Base-by-base conservation (phyloP, 2,797 vertebrate genomes). In the Pitangus sulphuratus region DNA sequence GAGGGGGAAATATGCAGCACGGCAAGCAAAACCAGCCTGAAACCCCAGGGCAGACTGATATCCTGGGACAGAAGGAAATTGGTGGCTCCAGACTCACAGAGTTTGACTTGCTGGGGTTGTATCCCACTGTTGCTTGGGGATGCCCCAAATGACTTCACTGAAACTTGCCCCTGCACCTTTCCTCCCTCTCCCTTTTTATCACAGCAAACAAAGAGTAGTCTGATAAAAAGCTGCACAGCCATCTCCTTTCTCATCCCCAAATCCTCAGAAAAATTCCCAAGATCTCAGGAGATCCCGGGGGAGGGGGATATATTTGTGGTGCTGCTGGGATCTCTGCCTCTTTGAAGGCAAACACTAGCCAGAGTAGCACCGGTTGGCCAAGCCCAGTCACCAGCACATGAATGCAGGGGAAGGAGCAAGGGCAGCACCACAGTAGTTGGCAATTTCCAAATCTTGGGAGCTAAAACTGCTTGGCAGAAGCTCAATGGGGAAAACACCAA, bases 321-420 rank as follows among this genome's bases (percentile, higher is more conserved):
- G 35, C 35, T 45, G 35, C 17, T 22, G 5, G n/a, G 7, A 37
- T 28, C 1, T 2, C 54, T 87, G 40, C 40, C 44, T 31, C 58
- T 40, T 28, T 50, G 82, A 80, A 80, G 68, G 64, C 42, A 62
- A 82, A n/a, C n/a, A 35, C 26, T 26, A 61, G 40, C 33, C 10
- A 26, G 24, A 33, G 31, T 31, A 45, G 25, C 2, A 3, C 45
- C 6, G 0, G 15, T 22, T 2, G 2, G 26, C 60, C 2, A 1
- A 74, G 56, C 40, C 17, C 35, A 68, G 28, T 50, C 8, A 3
- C n/a, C 37, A 58, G 51, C n/a, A 47, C 39, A 37, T 9, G 6
- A 37, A 10, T 1, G 4, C 30, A 18, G 48, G 47, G 28, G 44
- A 48, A 71, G n/a, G 28, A 80, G 33, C 2, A 3, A 62, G 26